Evolutionary conservation across 2,797 vertebrate genomes (phyloP), one percentile per base, ranked within the genome.

Genomic region (Cyclura pinguis): DNA sequence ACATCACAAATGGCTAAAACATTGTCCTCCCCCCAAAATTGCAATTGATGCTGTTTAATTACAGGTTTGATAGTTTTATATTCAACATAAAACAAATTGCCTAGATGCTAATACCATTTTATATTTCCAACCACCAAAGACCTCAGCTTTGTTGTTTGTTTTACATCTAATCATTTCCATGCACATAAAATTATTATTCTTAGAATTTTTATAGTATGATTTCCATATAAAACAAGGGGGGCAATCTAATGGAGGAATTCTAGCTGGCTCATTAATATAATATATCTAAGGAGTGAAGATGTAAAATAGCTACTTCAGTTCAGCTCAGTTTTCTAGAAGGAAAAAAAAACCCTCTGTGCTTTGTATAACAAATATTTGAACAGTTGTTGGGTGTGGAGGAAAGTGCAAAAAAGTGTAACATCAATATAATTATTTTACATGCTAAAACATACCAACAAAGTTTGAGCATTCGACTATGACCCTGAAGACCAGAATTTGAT

Each of bases 181-280:
- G 95, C 94, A 91, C 88, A 97, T 98, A 97, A 97, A 97, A 96
- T 96, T 95, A 96, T 93, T 95, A 95, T 95, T 89, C 94, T 96
- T 96, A 87, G 92, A 96, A 97, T 97, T 97, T 98, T 97, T 98
- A 97, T 97, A 96, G 86, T 97, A 95, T 88, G 95, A 97, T 96
- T 97, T 96, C 95, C 93, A 96, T 97, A 96, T 96, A 95, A 91
- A 96, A 94, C 95, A 93, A 94, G 95, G n/a, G 67, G 92, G 93
- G 95, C 95, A 97, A 96, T 96, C 96, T 95, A 94, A 97, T 94
- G 90, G 92, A 92, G 96, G 96, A 96, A 97, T 97, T 95, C 96
- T 95, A 94, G 97, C 93, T 90, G 96, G 94, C 96, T 98, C 96
- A 97, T 98, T 98, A 98, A 95, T 93, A 89, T 94, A 91, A 94